Evolutionary conservation across 2,888 invertebrate genomes (phyloP), one percentile per base, ranked within the genome.

Genomic region (Cheilosia urbana): DNA sequence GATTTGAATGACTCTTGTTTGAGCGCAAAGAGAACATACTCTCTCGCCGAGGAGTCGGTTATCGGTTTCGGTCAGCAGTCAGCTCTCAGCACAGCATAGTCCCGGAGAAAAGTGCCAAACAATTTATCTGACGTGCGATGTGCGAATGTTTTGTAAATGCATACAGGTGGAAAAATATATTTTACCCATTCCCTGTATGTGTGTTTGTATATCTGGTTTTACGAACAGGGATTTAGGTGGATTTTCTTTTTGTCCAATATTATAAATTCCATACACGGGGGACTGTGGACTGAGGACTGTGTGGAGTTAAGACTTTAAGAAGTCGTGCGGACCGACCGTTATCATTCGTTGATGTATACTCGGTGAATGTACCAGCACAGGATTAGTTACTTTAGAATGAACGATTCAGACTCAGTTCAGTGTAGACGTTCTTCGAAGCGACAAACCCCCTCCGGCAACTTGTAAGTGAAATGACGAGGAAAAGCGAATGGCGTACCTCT

Each of bases 81-180:
- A n/a, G n/a, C n/a, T n/a, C n/a, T 53, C 57, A 75, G 51, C 17
- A 37, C n/a, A n/a, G 45, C 17, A 19, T 15, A 55, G 53, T 63
- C 49, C 58, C 62, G 53, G 72, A 63, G 63, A 79, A 37, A 53
- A 65, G 17, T 47, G 21, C 19, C 17, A 45, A 51, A 75, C 34
- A 34, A 45, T 17, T 9, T 71, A 51, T 72, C 42, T 68, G 68
- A 68, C 63, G 72, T 11, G 30, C 66, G 34, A 13, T n/a, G n/a
- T 24, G 65, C 19, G 40, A 47, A 19, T 2, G 9, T 9, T 49
- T 13, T 62, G 57, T 53, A 69, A 58, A 85, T 81, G 80, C 85
- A 81, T 80, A 85, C 80, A 85, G 85, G 85, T 85, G 81, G 76
- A 72, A 72, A 68, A 76, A 53, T 27, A 30, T 21, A 60, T 19